Evolutionary conservation across 2,113 vertebrate genomes (phyloP).

Genomic region (Ifrita kowaldi): DNA sequence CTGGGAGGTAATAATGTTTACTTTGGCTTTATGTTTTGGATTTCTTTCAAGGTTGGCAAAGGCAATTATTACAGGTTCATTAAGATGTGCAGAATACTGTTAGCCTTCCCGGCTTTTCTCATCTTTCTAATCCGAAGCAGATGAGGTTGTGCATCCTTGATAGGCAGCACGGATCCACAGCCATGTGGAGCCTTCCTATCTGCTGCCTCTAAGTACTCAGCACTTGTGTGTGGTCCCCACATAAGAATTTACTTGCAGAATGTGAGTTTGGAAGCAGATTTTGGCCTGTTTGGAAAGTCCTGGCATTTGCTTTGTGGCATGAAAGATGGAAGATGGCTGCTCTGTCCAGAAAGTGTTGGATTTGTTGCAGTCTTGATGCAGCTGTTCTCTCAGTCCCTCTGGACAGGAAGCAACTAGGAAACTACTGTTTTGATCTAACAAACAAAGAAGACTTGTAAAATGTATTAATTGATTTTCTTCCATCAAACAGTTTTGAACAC

Average conservation of each 20-base stretch:
- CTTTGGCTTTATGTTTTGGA: not conserved
- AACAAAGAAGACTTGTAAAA: not conserved
- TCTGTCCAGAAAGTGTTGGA: not conserved
- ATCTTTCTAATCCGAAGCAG: not conserved
- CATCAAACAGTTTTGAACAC: not conserved
- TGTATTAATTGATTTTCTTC: conserved; percentile 39
- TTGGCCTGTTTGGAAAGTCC: not conserved
- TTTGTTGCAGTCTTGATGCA: not conserved
- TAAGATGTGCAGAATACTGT: not conserved
- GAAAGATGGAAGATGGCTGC: not conserved
- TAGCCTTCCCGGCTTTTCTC: not conserved
- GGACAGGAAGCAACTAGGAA: not conserved
- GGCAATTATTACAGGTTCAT: not conserved
- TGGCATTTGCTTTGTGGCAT: not conserved
- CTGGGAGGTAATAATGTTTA: not conserved
- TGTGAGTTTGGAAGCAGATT: not conserved
- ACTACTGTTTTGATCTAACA: not conserved
- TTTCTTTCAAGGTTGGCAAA: not conserved
- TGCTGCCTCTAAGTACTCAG: not conserved
- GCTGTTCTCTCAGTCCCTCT: not conserved
- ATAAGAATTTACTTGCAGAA: not conserved
- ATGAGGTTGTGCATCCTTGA: not conserved
- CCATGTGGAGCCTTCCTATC: not conserved
- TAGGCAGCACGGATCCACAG: not conserved
- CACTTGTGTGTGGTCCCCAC: not conserved